A percentile compares a stretch with the other conserved stretches of the same genome.
phyloP scores from a whole-genome alignment of 2,888 invertebrate genomes.

The Hydriomena furcata region DNA sequence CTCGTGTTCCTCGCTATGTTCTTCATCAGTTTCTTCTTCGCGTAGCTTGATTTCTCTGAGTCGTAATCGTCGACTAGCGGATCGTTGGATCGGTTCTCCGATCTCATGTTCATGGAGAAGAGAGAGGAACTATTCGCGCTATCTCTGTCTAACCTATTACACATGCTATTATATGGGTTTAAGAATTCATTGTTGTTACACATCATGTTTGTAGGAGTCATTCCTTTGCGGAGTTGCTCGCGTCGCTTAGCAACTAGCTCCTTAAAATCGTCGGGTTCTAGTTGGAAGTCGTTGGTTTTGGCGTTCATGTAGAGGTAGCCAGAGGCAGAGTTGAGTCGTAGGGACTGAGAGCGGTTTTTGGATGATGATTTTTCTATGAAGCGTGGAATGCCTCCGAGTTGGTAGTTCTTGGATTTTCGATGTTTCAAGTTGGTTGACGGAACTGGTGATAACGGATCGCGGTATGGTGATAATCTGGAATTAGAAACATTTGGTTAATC shows the following conservation, averaged over 20 bases:
- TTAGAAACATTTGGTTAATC: too few species aligned
- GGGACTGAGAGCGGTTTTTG: conserved; percentile 67
- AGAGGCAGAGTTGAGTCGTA: conserved; percentile 76
- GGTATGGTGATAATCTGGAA: conserved; percentile 66
- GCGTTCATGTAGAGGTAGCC: conserved; percentile 81
- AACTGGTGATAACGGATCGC: conserved; percentile 74
- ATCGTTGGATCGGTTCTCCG: conserved; percentile 73
- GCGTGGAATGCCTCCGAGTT: conserved; percentile 64
- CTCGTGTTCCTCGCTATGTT: conserved; percentile 75
- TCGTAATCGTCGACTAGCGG: conserved; percentile 76
- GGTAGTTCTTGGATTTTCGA: conserved; percentile 62
- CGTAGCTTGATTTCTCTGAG: conserved; percentile 76
- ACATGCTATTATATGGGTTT: conserved; percentile 59
- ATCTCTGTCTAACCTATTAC: conserved; percentile 47
- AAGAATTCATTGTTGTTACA: conserved; percentile 64
- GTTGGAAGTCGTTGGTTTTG: conserved; percentile 71
- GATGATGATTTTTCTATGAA: conserved; percentile 72
- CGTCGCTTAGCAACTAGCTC: conserved; percentile 74
- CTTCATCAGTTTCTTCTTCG: conserved; percentile 71
- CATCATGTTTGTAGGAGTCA: conserved; percentile 62
- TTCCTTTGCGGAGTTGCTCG: conserved; percentile 70
- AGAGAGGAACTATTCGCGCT: conserved; percentile 70
- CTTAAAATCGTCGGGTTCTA: conserved; percentile 75
- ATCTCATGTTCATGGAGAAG: conserved; percentile 67
- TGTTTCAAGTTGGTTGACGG: conserved; percentile 70